Evolutionary conservation across 2,888 invertebrate species (phyloP).

Genomic region (Dasysyrphus albostriatus): DNA sequence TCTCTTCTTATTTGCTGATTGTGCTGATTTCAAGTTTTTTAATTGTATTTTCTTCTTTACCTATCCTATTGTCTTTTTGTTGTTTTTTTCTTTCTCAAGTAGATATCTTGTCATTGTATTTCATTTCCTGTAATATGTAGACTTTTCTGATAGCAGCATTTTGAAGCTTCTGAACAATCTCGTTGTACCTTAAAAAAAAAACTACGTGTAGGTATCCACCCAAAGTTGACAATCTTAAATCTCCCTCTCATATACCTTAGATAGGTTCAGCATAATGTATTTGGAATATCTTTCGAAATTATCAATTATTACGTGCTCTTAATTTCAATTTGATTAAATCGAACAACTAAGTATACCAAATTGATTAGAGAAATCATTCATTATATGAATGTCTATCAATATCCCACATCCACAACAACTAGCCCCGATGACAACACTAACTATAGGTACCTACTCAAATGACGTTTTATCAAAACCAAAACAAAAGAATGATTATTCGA

Average conservation of each 20-base stretch:
- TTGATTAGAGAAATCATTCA: slow-evolving; percentile 43
- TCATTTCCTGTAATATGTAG: slow-evolving; percentile 53
- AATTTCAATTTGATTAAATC: slow-evolving; percentile 48
- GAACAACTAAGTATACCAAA: slow-evolving; percentile 37
- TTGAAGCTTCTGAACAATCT: slow-evolving; percentile 31
- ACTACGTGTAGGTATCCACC: slow-evolving; percentile 4
- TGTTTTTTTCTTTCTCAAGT: background rate
- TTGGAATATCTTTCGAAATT: slow-evolving; percentile 49
- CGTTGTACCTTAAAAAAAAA: background rate
- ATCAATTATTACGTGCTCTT: slow-evolving; percentile 58
- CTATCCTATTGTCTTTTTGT: slow-evolving; percentile 15
- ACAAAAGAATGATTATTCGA: background rate
- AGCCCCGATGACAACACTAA: background rate
- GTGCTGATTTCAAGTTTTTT: slow-evolving; percentile 45
- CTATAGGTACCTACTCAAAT: background rate
- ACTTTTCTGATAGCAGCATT: slow-evolving; percentile 5
- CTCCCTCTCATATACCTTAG: background rate
- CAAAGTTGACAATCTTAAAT: slow-evolving; percentile 22
- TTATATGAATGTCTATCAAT: background rate
- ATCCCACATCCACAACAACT: background rate
- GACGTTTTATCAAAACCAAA: slow-evolving; percentile 26
- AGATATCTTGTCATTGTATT: slow-evolving; percentile 28
- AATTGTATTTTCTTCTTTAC: slow-evolving; percentile 30
- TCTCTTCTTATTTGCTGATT: slow-evolving; percentile 43
- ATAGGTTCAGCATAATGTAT: background rate